phyloP scores from a whole-genome alignment of 2,888 invertebrate genomes.

The Rhamnusium bicolor region DNA sequence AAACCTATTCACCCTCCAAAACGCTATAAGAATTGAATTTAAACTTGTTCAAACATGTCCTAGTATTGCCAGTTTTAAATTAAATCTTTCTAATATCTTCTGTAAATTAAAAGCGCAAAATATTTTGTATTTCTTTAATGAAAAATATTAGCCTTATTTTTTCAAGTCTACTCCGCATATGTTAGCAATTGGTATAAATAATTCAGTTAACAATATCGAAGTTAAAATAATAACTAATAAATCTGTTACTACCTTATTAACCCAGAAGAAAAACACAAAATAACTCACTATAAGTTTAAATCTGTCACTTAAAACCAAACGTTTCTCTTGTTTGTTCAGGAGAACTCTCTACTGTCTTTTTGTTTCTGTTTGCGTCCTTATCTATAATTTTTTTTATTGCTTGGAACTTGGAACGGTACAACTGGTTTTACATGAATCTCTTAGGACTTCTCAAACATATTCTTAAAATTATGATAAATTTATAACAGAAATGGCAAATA shows the following conservation, averaged over 20 bases:
- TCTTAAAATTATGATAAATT: background rate
- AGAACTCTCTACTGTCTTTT: constrained; percentile 28
- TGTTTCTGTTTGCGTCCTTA: background rate
- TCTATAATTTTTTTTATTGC: background rate
- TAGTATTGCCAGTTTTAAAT: no score
- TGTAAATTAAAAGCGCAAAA: background rate
- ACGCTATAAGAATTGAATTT: no score
- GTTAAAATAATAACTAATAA: constrained; percentile 21
- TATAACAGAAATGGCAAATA: background rate
- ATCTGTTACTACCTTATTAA: constrained; percentile 40
- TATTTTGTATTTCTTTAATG: background rate
- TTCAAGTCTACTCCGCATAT: background rate
- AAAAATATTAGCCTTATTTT: background rate
- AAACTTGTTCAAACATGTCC: no score
- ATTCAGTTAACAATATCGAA: constrained; percentile 11
- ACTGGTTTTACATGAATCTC: constrained; percentile 6
- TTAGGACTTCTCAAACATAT: background rate
- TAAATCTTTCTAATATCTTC: no score
- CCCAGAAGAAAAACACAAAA: constrained; percentile 26
- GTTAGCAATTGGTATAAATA: background rate
- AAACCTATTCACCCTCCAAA: no score
- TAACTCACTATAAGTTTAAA: constrained; percentile 26
- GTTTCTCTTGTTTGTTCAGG: constrained; percentile 47
- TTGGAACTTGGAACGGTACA: background rate
- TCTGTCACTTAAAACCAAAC: constrained; percentile 35